Conservation (phyloP, 2,113 vertebrate genomes). For the Bombycilla garrulus region DNA sequence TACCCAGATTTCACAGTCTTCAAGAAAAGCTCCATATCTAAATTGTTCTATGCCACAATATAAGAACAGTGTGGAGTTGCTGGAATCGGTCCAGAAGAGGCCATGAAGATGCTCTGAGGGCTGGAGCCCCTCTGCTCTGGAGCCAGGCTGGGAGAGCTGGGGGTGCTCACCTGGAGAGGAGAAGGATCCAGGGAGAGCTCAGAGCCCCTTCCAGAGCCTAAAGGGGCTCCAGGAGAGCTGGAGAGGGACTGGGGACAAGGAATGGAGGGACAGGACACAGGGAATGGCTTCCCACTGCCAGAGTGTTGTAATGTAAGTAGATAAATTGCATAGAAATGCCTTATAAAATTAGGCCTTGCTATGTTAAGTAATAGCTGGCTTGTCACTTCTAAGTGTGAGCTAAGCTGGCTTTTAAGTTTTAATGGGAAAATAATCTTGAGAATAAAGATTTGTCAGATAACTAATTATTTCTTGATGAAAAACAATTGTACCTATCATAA, state of each 20-base stretch:
- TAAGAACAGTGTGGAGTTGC: background rate
- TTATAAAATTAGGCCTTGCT: too few species aligned
- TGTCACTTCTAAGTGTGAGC: too few species aligned
- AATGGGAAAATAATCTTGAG: too few species aligned
- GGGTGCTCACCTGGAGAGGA: background rate
- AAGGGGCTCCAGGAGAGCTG: background rate
- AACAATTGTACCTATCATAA: too few species aligned
- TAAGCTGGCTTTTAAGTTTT: too few species aligned
- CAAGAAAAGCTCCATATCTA: background rate
- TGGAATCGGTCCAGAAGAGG: background rate
- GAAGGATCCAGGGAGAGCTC: accelerated
- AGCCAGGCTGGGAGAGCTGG: background rate
- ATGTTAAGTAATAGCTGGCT: too few species aligned
- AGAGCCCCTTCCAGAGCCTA: background rate
- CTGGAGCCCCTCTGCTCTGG: background rate
- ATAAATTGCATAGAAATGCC: too few species aligned
- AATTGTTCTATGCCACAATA: background rate
- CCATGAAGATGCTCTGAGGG: accelerated
- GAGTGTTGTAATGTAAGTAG: too few species aligned
- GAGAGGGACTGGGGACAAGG: background rate
- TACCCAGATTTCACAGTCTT: background rate
- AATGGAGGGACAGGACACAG: background rate
- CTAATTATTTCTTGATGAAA: too few species aligned
- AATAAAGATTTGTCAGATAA: too few species aligned
- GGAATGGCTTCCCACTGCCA: background rate